Evolutionary conservation across 2,888 invertebrate species (phyloP), one percentile per base, ranked within the genome.

Genomic region (Steinernema scapterisci): DNA sequence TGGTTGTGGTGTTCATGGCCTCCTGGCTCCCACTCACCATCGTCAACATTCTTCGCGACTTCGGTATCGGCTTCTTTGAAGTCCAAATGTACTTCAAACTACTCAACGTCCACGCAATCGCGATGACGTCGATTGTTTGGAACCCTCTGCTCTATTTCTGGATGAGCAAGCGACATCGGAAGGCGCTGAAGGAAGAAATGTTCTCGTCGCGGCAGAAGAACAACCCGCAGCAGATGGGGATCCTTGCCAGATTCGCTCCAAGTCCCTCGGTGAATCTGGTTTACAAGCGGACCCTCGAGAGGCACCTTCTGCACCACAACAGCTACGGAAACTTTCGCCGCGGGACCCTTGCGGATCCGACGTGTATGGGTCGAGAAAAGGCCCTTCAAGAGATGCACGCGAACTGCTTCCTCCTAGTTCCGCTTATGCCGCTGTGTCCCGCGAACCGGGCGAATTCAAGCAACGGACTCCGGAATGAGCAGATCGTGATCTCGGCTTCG

Each of bases 121-220:
- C 87, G 13, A 87, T 87, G 87, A 84, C 85, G 13, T 83, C 84
- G 13, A 80, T 87, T 46, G 83, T 87, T 25, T 85, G 83, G 79
- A 87, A 87, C 78, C 87, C 87, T 21, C 77, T 86, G 71, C 80
- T 87, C 51, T 87, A 87, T 77, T 87, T 87, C 80, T 87, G 86
- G 86, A 84, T 87, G 85, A 81, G 82, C 78, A 87, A 87, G 83
- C 76, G 86, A 27, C 86, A 86, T 80, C 82, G 86, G 21, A 77
- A 85, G 23, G 86, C 86, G 2, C 79, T 86, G 21, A 84, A 85
- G 72, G 85, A 87, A 74, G 86, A 86, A 75, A 87, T 86, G 85
- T 82, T 83, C 52, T 86, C 38, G 1, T 63, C 63, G 31, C 27
- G 86, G 85, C 76, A 87, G 72, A 86, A 86, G 54, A 86, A 86